These are phyloP conservation scores for Trissolcus basalis DNA, from an alignment of 1,140 invertebrate species.

Conservation along the genomic window DNA sequence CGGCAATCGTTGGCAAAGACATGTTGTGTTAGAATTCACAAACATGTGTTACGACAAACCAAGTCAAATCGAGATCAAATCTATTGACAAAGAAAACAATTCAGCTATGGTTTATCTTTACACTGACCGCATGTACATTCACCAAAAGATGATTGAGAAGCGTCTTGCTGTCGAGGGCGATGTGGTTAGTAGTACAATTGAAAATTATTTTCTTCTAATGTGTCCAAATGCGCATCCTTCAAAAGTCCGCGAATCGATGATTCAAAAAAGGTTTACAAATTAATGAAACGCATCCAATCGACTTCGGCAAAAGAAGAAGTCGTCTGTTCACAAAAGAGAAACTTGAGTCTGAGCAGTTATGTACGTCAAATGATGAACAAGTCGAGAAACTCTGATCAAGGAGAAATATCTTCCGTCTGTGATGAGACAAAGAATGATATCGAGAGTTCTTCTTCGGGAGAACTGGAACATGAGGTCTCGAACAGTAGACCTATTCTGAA, in stretches of 20 bases:
- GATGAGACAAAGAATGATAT: no score
- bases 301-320: no score
- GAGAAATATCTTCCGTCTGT: no score
- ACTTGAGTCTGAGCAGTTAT: background rate
- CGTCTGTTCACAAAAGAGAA: no score
- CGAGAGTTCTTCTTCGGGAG: no score
- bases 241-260: background rate
- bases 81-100: constrained; percentile 18
- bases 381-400: no score
- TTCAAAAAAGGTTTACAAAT: background rate
- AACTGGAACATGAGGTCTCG: no score
- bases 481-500: no score
- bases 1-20: constrained; percentile 18
- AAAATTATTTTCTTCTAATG: constrained; percentile 10
- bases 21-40: constrained; percentile 9
- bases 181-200: constrained; percentile 30
- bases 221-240: background rate
- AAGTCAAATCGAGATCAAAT: background rate
- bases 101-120: constrained; percentile 13
- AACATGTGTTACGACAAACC: background rate
- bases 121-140: background rate
- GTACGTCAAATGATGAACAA: background rate
- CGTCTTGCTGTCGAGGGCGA: constrained; percentile 4
- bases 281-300: no score
- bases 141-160: constrained; percentile 19